Evolutionary conservation across 2,113 vertebrate species (phyloP).

Genomic region (Ancistrus triradiatus): DNA sequence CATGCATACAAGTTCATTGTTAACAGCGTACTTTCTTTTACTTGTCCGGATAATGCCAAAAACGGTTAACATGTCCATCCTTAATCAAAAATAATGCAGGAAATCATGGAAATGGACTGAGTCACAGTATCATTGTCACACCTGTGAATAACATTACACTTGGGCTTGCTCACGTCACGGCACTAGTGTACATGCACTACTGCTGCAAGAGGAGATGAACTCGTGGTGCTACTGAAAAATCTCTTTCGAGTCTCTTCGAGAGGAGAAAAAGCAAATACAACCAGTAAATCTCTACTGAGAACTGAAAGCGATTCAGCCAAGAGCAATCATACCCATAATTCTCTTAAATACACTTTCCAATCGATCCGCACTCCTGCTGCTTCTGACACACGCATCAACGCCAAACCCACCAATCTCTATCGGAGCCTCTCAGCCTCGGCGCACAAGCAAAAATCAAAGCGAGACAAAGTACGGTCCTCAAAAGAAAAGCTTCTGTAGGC

Average conservation of each 20-base stretch:
- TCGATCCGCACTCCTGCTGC: slow-evolving; percentile 4
- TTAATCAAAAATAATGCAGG: neutral
- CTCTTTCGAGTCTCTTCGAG: neutral
- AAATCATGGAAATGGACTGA: neutral
- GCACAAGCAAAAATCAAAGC: slow-evolving; percentile 11
- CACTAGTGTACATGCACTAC: neutral
- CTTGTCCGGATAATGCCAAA: too few relatives aligned
- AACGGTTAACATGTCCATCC: neutral
- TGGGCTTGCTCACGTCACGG: neutral
- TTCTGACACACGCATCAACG: neutral
- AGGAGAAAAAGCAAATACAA: neutral
- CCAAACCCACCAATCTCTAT: neutral
- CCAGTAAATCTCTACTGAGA: neutral
- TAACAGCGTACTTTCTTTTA: too few relatives aligned
- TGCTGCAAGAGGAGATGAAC: neutral
- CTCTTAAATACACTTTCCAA: slow-evolving; percentile 28
- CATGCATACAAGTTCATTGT: too few relatives aligned
- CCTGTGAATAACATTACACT: neutral
- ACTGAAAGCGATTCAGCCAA: slow-evolving; percentile 16
- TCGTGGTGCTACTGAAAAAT: too few relatives aligned
- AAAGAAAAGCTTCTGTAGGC: neutral
- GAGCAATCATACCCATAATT: slow-evolving; percentile 38
- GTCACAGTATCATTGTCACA: neutral
- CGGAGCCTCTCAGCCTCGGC: neutral
- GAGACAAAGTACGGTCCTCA: neutral